A percentile compares a stretch with the other conserved stretches of the same genome.
phyloP scores from a whole-genome alignment of 2,797 vertebrate species.

The Pseudomugil tenellus region DNA sequence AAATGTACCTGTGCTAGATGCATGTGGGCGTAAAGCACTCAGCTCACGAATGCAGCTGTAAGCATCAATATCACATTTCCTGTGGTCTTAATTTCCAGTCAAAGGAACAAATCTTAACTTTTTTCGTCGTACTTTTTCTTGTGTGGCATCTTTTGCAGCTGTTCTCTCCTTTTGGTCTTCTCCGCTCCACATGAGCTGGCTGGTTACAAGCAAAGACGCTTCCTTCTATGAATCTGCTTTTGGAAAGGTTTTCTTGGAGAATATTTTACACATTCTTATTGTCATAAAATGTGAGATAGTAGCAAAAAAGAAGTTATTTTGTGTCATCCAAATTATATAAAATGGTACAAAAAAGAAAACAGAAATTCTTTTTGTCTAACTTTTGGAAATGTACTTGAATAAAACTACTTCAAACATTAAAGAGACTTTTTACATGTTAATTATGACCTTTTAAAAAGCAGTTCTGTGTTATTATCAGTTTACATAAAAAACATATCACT shows the following conservation, averaged over 20 bases:
- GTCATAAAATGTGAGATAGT: not conserved
- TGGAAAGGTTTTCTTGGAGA: constrained; percentile 9
- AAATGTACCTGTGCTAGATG: constrained; percentile 59
- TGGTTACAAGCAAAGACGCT: not conserved
- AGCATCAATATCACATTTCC: constrained; percentile 85
- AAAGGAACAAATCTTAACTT: constrained; percentile 52
- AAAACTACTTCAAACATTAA: not conserved
- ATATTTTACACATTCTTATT: not conserved
- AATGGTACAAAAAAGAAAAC: not conserved
- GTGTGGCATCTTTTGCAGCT: constrained; percentile 17
- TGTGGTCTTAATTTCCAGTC: constrained; percentile 83
- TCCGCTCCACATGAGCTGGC: not conserved
- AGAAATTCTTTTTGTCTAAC: not conserved
- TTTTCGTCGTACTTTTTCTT: constrained; percentile 26
- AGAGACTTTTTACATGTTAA: not conserved
- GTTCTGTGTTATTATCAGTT: not conserved
- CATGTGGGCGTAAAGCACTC: constrained; percentile 78
- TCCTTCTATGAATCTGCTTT: not conserved
- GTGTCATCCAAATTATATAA: not conserved
- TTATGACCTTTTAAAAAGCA: not conserved
- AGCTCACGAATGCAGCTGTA: constrained; percentile 76
- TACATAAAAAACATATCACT: not conserved
- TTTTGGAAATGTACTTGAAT: not conserved
- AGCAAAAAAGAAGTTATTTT: not conserved
- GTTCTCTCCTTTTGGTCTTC: constrained; percentile 8